Percentiles rank a stretch among this genome's conserved stretches.
Conservation (phyloP, 2,113 vertebrate species). For the Notechis scutatus region DNA sequence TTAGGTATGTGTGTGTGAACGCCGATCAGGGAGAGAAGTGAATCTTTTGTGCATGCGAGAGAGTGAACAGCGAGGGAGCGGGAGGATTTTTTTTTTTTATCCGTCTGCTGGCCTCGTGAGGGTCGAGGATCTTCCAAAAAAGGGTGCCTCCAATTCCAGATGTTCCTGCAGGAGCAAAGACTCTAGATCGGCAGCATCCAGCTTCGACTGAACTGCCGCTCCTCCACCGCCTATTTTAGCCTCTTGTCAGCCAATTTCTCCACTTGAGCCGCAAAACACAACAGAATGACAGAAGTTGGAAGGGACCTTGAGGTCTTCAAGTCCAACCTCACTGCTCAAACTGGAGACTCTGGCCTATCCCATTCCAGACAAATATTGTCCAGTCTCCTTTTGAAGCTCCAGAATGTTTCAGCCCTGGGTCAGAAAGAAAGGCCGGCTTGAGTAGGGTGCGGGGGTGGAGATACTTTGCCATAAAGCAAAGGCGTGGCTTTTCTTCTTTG, state of each 20-base stretch:
- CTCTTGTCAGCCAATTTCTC: not conserved
- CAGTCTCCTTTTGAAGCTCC: not conserved
- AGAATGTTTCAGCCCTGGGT: too few relatives aligned
- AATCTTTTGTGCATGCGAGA: not conserved
- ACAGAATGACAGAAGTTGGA: not conserved
- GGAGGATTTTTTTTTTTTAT: too few relatives aligned
- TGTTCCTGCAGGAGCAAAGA: not conserved
- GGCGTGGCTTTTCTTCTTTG: not conserved
- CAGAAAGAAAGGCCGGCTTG: not conserved
- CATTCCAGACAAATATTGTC: not conserved
- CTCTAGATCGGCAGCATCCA: not conserved
- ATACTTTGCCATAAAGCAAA: not conserved
- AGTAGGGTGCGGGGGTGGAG: not conserved
- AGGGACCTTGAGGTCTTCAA: not conserved
- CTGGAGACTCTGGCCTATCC: not conserved
- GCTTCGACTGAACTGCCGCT: not conserved
- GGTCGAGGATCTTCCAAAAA: not conserved
- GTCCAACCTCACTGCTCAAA: too few relatives aligned
- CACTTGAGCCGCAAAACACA: not conserved
- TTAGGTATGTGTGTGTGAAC: not conserved
- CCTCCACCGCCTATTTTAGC: not conserved
- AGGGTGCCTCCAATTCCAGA: not conserved
- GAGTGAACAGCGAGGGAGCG: not conserved
- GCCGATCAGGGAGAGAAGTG: not conserved
- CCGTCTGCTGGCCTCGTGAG: not conserved